Base-by-base conservation (phyloP, 2,888 invertebrate genomes). In the Uropetala carovei region DNA sequence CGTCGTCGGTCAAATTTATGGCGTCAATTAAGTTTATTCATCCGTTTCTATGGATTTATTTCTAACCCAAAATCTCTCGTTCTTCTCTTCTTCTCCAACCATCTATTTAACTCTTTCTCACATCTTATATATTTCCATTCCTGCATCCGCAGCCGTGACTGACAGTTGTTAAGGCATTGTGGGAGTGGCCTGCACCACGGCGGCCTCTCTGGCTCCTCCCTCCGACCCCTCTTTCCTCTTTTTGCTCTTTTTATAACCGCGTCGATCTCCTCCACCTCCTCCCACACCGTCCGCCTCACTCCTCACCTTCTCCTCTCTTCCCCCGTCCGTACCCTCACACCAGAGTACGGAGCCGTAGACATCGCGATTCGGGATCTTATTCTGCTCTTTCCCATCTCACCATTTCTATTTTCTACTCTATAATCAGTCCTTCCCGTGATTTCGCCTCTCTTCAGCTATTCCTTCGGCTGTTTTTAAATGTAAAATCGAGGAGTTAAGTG, bases 161-260 rank as follows among this genome's bases (percentile, higher is more conserved):
- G 64, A 64, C 64, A 56, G 30, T 89, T 64, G 89, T 89, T 64
- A 89, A 89, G 89, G 89, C 64, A 18, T 7, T 68, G 89, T 89
- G 89, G 89, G 89, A 89, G 89, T 89, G 89, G 89, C 89, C 56
- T 89, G 89, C 89, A 60, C 84, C 43, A 56, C 84, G 22, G 85
- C 89, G 68, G 43, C 14, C 89, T 30, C 64, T 89, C 60, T 56
- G 64, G 68, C 89, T 89, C 89, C 89, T 89, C 89, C 89, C 89
- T 64, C 89, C 64, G 27, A 68, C 60, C 43, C 56, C 64, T 89
- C 56, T 64, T 89, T 43, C 60, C 89, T 60, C 60, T 59, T 85
- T 14, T 86, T 86, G 13, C 59, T 89, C 89, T 64, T 89, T 89
- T 89, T 68, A 60, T n/a, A 68, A 64, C 43, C 43, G 43, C 43